phyloP scores from a whole-genome alignment of 2,888 invertebrate species.

The Drosophila vallismaia region DNA sequence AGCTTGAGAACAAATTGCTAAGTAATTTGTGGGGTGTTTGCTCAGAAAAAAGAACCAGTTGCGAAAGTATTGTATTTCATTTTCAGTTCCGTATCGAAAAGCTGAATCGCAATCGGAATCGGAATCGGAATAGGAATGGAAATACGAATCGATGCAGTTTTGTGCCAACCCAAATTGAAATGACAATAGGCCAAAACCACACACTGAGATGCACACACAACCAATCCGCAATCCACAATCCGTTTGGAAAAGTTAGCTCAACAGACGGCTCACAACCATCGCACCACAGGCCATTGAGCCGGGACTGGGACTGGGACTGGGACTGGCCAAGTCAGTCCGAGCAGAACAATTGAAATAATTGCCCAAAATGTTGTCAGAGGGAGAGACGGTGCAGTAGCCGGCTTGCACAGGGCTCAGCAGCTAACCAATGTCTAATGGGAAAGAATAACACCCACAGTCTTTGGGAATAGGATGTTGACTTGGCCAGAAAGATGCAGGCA shows the following conservation, averaged over 20 bases:
- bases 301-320: slow-evolving; percentile 7
- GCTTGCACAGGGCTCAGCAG: not conserved
- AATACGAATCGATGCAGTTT: slow-evolving; percentile 48
- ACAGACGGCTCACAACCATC: slow-evolving; percentile 10
- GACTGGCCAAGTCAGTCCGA: slow-evolving; percentile 29
- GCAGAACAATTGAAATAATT: slow-evolving; percentile 58
- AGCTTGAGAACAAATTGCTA: slow-evolving; percentile 39
- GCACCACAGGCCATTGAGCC: slow-evolving; percentile 31
- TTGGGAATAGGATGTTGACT: slow-evolving; percentile 5
- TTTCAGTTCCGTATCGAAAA: slow-evolving; percentile 15
- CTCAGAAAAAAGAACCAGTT: not conserved
- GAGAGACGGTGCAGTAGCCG: not conserved
- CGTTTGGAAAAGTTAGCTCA: slow-evolving; percentile 28
- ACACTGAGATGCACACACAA: slow-evolving; percentile 21
- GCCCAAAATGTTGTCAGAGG: slow-evolving; percentile 41
- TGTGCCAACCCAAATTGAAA: slow-evolving; percentile 46
- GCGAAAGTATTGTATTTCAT: slow-evolving; percentile 26
- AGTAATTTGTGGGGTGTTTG: slow-evolving; percentile 57
- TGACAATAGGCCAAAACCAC: slow-evolving; percentile 45
- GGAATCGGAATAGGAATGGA: slow-evolving; percentile 3
- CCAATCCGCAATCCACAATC: slow-evolving; percentile 17
- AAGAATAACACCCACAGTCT: slow-evolving; percentile 22
- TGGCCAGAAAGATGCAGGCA: slow-evolving; percentile 33
- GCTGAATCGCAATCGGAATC: slow-evolving; percentile 6
- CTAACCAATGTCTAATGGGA: slow-evolving; percentile 30